Percentiles rank a stretch among this genome's conserved stretches.
Evolutionary conservation across 2,113 vertebrate species (phyloP).

Genomic region (Vulpes ferrilata): DNA sequence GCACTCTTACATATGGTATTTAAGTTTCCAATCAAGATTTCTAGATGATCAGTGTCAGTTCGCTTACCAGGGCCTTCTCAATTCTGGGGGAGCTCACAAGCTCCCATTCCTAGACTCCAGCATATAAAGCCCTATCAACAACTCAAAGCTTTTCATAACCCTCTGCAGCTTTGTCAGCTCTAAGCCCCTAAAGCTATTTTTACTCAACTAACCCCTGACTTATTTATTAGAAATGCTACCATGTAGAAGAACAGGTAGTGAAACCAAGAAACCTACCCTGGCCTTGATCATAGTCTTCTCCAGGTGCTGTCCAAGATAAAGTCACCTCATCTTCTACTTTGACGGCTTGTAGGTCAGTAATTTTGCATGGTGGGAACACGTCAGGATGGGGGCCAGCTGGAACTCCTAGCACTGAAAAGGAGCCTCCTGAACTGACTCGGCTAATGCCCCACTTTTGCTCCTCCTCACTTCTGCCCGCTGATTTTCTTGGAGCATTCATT

Average conservation of each 20-base stretch:
- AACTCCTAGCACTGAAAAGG: conserved; percentile 74
- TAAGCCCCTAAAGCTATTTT: background rate
- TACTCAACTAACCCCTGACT: background rate
- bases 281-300: conserved; percentile 86
- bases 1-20: no score
- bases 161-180: background rate
- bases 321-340: conserved; percentile 72
- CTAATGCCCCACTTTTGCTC: conserved; percentile 75
- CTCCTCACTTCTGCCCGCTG: conserved; percentile 44
- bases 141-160: background rate
- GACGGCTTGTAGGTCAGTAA: conserved; percentile 83
- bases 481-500: conserved; percentile 83
- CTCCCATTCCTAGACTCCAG: background rate
- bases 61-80: background rate
- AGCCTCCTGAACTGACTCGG: conserved; percentile 80
- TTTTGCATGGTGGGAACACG: conserved; percentile 85
- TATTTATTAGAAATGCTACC: background rate
- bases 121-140: background rate
- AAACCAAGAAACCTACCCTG: conserved; percentile 79
- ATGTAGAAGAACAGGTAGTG: background rate
- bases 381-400: conserved; percentile 52
- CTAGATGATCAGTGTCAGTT: background rate
- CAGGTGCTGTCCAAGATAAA: conserved; percentile 86
- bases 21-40: background rate
- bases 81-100: background rate